phyloP scores from a whole-genome alignment of 2,113 vertebrate species.

The Colistium nudipinnis region DNA sequence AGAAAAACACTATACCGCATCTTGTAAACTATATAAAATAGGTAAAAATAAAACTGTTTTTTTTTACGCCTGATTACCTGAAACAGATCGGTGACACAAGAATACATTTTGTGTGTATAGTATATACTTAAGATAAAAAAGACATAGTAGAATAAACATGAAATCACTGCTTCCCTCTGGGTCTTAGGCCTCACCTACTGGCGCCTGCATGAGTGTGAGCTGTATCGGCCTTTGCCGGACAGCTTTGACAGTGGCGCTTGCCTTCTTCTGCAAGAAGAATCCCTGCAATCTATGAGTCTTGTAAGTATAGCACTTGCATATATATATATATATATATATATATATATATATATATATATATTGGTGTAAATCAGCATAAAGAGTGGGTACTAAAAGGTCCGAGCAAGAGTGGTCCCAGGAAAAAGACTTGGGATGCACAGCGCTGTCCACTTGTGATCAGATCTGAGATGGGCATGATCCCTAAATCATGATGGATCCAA shows the following conservation, averaged over 20 bases:
- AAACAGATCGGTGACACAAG: background rate
- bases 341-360: too few relatives aligned
- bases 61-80: too few relatives aligned
- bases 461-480: too few relatives aligned
- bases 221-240: conserved; percentile 86
- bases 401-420: too few relatives aligned
- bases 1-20: too few relatives aligned
- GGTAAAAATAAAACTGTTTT: background rate
- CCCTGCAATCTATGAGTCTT: conserved; percentile 71
- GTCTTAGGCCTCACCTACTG: conserved; percentile 89
- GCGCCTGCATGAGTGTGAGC: conserved; percentile 89
- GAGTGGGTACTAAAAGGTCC: too few relatives aligned
- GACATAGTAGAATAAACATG: background rate
- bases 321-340: too few relatives aligned
- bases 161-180: background rate
- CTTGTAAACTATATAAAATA: background rate
- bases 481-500: too few relatives aligned
- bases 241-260: conserved; percentile 80
- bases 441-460: too few relatives aligned
- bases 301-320: too few relatives aligned
- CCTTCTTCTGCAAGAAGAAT: conserved; percentile 71
- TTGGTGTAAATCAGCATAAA: too few relatives aligned
- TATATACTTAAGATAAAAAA: background rate
- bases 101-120: background rate
- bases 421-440: too few relatives aligned